Base-by-base conservation (phyloP, 1,140 invertebrate genomes). In the Chrysopa pallens region DNA sequence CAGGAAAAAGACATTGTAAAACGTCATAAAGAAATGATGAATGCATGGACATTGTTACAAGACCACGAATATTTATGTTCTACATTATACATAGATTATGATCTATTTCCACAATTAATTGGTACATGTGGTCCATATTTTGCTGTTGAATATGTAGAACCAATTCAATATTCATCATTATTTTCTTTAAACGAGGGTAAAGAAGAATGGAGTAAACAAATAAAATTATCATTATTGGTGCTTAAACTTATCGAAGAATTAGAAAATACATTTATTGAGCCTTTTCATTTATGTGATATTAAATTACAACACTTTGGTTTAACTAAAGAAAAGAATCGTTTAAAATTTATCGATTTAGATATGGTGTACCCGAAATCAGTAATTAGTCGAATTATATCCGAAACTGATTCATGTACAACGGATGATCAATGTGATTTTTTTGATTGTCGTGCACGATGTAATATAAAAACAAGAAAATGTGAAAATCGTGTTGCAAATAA, bases 301-400 rank as follows among this genome's bases (percentile, higher is more conserved):
- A 77, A 79, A 57, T 61, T 72, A 17, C 66, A 69, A 36, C 73
- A 80, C 52, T 81, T 81, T 58, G 77, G 76, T 5, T 43, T 76
- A 1, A 59, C 65, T 8, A 52, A 60, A 4, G 63, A 67, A 33
- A 63, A 61, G 3, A 63, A 64, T 27, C 65, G 59, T 46, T 46
- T 74, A 11, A 70, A 74, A 57, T 69, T 74, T 41, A 54, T 78
- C 33, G 73, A 80, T 57, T 52, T 74, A 15, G 73, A 76, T 50
- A 60, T 63, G 4, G 67, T 71, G 1, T 66, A 68, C 46, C 66
- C 70, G 4, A 57, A 55, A 45, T 58, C 60, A 4, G 51, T 72
- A 6, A 56, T 67, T 14, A 58, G 61, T 45, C 53, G 52, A 23
- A 52, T 69, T 4, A 62, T 65, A 2, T 58, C 54, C 29, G 55